Conservation (phyloP, 2,113 vertebrate species). For the Xyliphius kryptos region DNA sequence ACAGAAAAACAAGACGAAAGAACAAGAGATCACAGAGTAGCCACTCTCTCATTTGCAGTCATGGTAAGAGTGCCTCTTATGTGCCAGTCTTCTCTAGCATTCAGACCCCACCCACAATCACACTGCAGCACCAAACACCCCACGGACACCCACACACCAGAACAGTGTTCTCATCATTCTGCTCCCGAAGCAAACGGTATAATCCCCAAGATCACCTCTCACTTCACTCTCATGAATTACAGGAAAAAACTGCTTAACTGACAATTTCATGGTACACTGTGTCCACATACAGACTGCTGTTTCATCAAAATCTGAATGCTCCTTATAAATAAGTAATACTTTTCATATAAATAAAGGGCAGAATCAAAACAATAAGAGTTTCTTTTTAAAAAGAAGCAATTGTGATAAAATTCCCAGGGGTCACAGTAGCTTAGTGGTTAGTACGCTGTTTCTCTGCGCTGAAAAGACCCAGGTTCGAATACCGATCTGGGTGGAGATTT, state of each 20-base stretch:
- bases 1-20: conserved; percentile 2
- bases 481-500: no score
- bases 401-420: no score
- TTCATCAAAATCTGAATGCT: no score
- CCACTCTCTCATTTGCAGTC: no score
- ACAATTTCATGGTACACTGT: conserved; percentile 12
- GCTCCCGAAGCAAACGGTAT: background rate
- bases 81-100: conserved; percentile 38
- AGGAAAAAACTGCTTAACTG: conserved; percentile 6
- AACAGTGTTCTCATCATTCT: background rate
- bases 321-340: no score
- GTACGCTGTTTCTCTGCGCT: no score
- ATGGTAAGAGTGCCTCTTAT: background rate
- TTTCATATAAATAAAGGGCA: no score
- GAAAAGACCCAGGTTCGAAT: no score
- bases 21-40: background rate
- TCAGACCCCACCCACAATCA: conserved; percentile 4
- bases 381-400: no score
- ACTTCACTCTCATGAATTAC: background rate
- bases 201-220: conserved; percentile 10
- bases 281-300: background rate
- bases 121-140: background rate
- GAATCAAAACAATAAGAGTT: no score
- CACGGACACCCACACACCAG: conserved; percentile 8
- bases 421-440: no score